Evolutionary conservation across 2,797 vertebrate genomes (phyloP), one percentile per base, ranked within the genome.

Genomic region (Gymnodraco acuticeps): DNA sequence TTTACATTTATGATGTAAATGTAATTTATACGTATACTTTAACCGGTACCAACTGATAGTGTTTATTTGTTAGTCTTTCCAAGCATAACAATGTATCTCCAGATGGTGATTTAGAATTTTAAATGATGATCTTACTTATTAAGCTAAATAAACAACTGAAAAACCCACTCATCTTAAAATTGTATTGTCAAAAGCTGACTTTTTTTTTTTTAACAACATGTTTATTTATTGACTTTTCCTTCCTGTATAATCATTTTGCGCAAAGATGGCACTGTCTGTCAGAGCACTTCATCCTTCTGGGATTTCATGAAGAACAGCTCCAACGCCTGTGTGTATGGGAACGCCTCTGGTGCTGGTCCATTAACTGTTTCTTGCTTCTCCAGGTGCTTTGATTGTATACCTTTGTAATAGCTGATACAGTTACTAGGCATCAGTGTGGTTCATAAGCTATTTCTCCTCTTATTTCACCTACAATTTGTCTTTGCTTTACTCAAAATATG

Each of bases 351-450:
- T n/a, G n/a, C n/a, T n/a, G n/a, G n/a, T n/a, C n/a, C n/a, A n/a
- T n/a, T n/a, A n/a, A n/a, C n/a, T n/a, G 62, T 77, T 88, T 53
- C 73, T 12, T 64, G 45, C 3, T 27, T 55, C 74, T 51, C 63
- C 16, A 75, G 62, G 27, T 69, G 51, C 70, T 77, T 76, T 72
- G 47, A 62, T 75, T 41, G 20, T 20, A 42, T 17, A 41, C 60
- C 20, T 41, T 81, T 41, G 70, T 33, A 84, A 47, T 64, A 62
- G 58, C 50, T 51, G 19, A 63, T 65, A 45, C 20, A 62, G 33
- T 66, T 62, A 41, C n/a, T 13, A 15, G 41, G n/a, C 33, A 74
- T 61, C 38, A 42, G 14, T 47, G 33, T 16, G n/a, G 1, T 23
- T 47, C 5, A 9, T 33, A 33, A 43, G 56, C 58, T 43, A 64